Percentiles rank a stretch among this genome's conserved stretches.
Evolutionary conservation across 2,888 invertebrate genomes (phyloP).

Genomic region (Lottia gigantea): DNA sequence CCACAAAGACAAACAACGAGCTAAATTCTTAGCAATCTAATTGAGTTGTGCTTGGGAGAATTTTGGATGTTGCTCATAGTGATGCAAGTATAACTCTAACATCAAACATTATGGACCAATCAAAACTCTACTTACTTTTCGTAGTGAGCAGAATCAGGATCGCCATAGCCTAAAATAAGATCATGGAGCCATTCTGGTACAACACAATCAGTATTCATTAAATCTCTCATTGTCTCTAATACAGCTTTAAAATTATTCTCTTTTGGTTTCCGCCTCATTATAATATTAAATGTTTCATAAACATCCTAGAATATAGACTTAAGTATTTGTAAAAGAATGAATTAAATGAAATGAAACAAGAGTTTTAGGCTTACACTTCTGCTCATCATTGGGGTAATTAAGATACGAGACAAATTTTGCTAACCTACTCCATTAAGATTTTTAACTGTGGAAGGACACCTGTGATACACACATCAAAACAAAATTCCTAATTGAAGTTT

Average conservation of each 20-base stretch:
- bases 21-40: neutral
- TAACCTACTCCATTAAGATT: too few relatives aligned
- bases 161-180: constrained; percentile 96
- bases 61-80: too few relatives aligned
- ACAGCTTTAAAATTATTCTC: constrained; percentile 99
- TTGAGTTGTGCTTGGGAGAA: neutral
- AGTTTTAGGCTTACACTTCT: too few relatives aligned
- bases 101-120: neutral
- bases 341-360: too few relatives aligned
- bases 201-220: constrained; percentile 88
- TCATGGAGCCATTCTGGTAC: constrained; percentile 72
- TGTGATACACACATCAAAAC: too few relatives aligned
- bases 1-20: neutral
- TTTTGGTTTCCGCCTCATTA: constrained; percentile 98
- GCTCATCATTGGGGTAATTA: neutral
- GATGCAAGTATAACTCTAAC: too few relatives aligned
- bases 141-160: constrained; percentile 97
- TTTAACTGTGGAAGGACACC: too few relatives aligned
- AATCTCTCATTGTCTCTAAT: constrained; percentile 94
- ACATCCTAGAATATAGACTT: constrained; percentile 59
- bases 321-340: neutral
- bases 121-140: constrained; percentile 72
- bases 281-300: constrained; percentile 85
- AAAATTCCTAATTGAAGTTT: too few relatives aligned
- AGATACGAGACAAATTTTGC: too few relatives aligned